phyloP scores from a whole-genome alignment of 2,113 vertebrate genomes.

The Elanus axillaris region DNA sequence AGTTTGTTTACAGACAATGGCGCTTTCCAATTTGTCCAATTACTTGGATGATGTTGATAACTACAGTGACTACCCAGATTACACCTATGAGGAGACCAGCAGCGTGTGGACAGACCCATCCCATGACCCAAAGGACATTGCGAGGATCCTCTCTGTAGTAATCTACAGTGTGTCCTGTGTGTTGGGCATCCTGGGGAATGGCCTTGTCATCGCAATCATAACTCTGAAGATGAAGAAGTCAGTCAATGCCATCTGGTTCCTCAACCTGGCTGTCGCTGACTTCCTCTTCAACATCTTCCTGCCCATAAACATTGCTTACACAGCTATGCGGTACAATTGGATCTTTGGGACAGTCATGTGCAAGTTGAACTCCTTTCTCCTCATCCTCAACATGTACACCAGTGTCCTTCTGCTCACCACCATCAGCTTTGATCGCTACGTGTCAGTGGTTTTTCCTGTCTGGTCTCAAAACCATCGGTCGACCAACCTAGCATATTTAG shows the following conservation, averaged over 20 bases:
- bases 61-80: not conserved
- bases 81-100: not conserved
- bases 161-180: constrained; percentile 78
- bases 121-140: not conserved
- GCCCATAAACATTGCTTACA: constrained; percentile 79
- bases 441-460: constrained; percentile 86
- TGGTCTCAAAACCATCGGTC: constrained; percentile 93
- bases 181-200: constrained; percentile 87
- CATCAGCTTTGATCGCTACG: constrained; percentile 90
- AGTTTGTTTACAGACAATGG: constrained; percentile 22
- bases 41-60: not conserved
- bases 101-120: not conserved
- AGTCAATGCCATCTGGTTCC: constrained; percentile 89
- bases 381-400: constrained; percentile 94
- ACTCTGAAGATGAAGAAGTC: constrained; percentile 88
- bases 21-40: not conserved
- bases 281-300: constrained; percentile 88
- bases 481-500: constrained; percentile 65
- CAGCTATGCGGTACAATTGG: constrained; percentile 80
- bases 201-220: constrained; percentile 85
- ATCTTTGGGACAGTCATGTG: constrained; percentile 86
- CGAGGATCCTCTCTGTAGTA: constrained; percentile 64
- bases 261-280: constrained; percentile 89
- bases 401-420: constrained; percentile 88
- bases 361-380: constrained; percentile 81